These are phyloP conservation scores for Dasypus novemcinctus DNA, from an alignment of 2,113 vertebrate genomes.

Conservation along the genomic window DNA sequence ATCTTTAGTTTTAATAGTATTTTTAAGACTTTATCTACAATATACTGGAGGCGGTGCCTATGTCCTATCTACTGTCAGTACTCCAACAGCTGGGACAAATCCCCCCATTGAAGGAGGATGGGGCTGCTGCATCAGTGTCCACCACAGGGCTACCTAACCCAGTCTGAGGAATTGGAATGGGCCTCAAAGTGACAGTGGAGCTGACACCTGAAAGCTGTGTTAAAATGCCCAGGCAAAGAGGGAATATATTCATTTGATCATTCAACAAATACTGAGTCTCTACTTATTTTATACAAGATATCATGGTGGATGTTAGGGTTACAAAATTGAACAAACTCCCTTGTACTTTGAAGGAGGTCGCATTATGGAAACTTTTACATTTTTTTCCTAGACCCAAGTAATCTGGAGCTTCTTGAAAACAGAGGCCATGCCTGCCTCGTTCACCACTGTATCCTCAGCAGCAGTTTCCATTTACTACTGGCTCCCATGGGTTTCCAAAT, in stretches of 20 bases:
- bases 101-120: neutral
- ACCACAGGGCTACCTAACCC: too few species aligned
- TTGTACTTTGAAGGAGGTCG: neutral
- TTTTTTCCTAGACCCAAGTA: neutral
- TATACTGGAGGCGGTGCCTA: neutral
- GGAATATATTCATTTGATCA: neutral
- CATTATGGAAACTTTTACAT: neutral
- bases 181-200: neutral
- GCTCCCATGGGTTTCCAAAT: neutral
- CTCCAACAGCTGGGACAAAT: neutral
- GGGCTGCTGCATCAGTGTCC: neutral
- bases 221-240: neutral
- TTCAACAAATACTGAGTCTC: neutral
- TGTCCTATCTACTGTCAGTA: neutral
- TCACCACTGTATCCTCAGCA: neutral
- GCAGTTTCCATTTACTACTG: neutral
- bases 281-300: neutral
- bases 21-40: neutral
- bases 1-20: conserved; percentile 4
- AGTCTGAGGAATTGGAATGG: neutral
- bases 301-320: neutral
- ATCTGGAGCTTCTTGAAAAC: neutral
- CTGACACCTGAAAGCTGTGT: neutral
- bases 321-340: neutral
- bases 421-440: neutral